Percentiles rank a stretch among this genome's conserved stretches.
Evolutionary conservation across 2,113 vertebrate species (phyloP).

Genomic region (Tachysurus vachellii): DNA sequence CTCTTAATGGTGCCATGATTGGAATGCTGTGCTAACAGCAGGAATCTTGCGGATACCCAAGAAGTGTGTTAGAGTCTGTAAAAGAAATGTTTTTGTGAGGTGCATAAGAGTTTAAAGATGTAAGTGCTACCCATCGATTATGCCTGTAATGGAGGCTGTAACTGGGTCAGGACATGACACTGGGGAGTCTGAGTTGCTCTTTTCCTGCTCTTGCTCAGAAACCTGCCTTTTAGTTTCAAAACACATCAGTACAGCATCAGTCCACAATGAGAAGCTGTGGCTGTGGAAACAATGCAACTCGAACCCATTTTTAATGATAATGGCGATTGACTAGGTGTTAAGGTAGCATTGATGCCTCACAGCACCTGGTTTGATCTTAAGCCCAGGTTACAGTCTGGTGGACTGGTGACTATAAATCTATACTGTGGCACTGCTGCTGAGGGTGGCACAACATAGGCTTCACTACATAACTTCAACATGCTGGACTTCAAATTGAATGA

Average conservation of each 20-base stretch:
- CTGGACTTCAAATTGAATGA: too few relatives aligned
- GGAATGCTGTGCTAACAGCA: neutral
- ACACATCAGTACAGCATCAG: neutral
- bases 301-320: neutral
- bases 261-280: neutral
- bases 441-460: too few relatives aligned
- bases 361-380: neutral
- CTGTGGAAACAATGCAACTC: neutral
- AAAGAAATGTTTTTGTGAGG: neutral
- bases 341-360: neutral
- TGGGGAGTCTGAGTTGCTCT: neutral
- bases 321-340: neutral
- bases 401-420: neutral
- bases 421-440: too few relatives aligned
- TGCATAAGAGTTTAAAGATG: constrained; percentile 20
- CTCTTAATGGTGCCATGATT: neutral
- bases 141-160: constrained; percentile 31
- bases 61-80: neutral
- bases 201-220: constrained; percentile 2
- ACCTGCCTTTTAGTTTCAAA: neutral
- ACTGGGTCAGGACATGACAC: constrained; percentile 44
- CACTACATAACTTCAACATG: too few relatives aligned
- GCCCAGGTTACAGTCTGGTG: neutral
- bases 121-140: constrained; percentile 41
- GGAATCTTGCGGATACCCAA: neutral